Percentiles rank a stretch among this genome's conserved stretches.
Conservation (phyloP, 2,888 invertebrate genomes). For the Plagodis dolabraria region DNA sequence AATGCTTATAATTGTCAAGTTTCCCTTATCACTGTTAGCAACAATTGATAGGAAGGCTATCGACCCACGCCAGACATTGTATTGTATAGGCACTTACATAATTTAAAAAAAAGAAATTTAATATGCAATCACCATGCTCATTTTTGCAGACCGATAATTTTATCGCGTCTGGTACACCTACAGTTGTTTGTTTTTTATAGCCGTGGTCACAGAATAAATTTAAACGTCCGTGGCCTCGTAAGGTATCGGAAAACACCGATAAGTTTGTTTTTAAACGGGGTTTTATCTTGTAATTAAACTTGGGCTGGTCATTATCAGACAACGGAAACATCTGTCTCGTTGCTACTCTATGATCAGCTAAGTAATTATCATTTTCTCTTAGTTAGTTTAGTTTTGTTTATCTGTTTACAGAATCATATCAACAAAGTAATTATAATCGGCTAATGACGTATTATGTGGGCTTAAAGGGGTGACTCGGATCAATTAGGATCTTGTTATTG, state of each 20-base stretch:
- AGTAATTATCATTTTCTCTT: background rate
- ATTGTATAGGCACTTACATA: constrained; percentile 33
- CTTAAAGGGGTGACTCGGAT: background rate
- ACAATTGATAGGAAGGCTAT: constrained; percentile 51
- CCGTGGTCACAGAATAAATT: no score
- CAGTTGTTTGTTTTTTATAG: no score
- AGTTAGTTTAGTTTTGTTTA: background rate
- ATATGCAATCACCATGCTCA: constrained; percentile 40
- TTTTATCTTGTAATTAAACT: constrained; percentile 8
- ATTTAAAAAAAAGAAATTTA: constrained; percentile 51
- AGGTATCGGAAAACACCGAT: constrained; percentile 33
- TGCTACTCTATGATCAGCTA: background rate
- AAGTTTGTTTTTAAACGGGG: constrained; percentile 3
- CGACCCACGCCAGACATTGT: constrained; percentile 44
- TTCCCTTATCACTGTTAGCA: constrained; percentile 46
- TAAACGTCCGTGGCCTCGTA: constrained; percentile 44
- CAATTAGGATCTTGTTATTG: no score
- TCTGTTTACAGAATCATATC: background rate
- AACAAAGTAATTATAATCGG: background rate
- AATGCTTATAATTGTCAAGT: constrained; percentile 44
- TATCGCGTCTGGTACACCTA: constrained; percentile 38
- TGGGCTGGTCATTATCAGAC: background rate
- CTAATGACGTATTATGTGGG: background rate
- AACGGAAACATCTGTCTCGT: constrained; percentile 6
- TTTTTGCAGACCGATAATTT: constrained; percentile 46